A percentile compares a stretch with the other conserved stretches of the same genome.
phyloP scores from a whole-genome alignment of 2,888 invertebrate species.

The Globia sparganii region DNA sequence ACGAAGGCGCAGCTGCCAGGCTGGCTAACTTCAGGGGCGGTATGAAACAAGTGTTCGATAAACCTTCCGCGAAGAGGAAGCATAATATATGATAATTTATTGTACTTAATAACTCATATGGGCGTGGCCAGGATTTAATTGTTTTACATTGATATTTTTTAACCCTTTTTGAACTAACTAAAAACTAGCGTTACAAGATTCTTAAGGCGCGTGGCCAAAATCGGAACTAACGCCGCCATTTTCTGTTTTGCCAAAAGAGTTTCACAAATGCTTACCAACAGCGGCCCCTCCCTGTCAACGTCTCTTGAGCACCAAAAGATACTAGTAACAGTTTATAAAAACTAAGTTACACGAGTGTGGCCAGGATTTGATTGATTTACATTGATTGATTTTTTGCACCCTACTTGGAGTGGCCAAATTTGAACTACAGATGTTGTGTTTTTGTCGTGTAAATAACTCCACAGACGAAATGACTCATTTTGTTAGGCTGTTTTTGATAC shows the following conservation, averaged over 20 bases:
- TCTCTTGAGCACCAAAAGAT: neutral
- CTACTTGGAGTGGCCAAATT: neutral
- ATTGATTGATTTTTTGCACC: neutral
- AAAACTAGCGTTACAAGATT: neutral
- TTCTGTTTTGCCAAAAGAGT: neutral
- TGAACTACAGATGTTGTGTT: neutral
- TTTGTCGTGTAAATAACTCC: neutral
- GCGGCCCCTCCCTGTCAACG: neutral
- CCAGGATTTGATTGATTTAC: neutral
- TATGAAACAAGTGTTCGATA: constrained; percentile 97
- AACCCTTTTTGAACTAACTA: neutral
- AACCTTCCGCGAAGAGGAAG: constrained; percentile 92
- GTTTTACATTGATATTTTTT: neutral
- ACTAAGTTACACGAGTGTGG: neutral
- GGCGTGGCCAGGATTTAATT: neutral
- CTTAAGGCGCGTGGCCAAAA: neutral
- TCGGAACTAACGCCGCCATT: neutral
- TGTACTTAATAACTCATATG: neutral
- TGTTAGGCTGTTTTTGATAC: neutral
- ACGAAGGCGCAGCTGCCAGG: constrained; percentile 92
- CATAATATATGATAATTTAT: constrained; percentile 70
- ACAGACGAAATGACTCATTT: neutral
- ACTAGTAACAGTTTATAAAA: neutral
- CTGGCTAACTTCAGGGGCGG: constrained; percentile 95
- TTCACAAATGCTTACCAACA: neutral